phyloP scores from a whole-genome alignment of 2,888 invertebrate genomes.

The Rotaria socialis region DNA sequence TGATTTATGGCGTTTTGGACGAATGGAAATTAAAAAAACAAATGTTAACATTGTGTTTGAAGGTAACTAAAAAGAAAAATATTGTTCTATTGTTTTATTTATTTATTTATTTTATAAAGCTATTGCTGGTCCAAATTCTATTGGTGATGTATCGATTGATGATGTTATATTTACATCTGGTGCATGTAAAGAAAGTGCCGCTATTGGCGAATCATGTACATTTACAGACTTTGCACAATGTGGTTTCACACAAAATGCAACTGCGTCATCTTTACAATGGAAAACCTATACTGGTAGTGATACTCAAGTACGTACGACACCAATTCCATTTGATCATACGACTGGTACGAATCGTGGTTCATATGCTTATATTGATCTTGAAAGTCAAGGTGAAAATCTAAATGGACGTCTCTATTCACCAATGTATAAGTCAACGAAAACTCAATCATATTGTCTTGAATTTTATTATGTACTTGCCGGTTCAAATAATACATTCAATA shows the following conservation, averaged over 20 bases:
- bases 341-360: slow-evolving; percentile 47
- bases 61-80: neutral
- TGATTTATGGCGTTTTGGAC: slow-evolving; percentile 12
- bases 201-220: slow-evolving; percentile 41
- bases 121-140: slow-evolving; percentile 21
- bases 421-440: slow-evolving; percentile 6
- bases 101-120: slow-evolving; percentile 5
- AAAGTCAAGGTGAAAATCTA: slow-evolving; percentile 34
- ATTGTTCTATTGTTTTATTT: neutral
- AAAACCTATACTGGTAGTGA: neutral
- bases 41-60: slow-evolving; percentile 26
- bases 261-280: slow-evolving; percentile 18
- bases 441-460: slow-evolving; percentile 41
- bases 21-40: neutral
- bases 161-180: slow-evolving; percentile 46
- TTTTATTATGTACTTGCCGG: slow-evolving; percentile 42
- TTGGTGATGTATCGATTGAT: slow-evolving; percentile 47
- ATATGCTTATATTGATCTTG: slow-evolving; percentile 47
- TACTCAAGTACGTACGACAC: neutral
- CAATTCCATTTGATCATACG: slow-evolving; percentile 47
- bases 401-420: slow-evolving; percentile 30
- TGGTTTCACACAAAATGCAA: slow-evolving; percentile 38
- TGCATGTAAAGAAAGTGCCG: slow-evolving; percentile 40
- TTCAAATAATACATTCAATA: slow-evolving; percentile 38
- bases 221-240: slow-evolving; percentile 34